phyloP scores from a whole-genome alignment of 2,797 vertebrate species.

The Lacerta viridis region DNA sequence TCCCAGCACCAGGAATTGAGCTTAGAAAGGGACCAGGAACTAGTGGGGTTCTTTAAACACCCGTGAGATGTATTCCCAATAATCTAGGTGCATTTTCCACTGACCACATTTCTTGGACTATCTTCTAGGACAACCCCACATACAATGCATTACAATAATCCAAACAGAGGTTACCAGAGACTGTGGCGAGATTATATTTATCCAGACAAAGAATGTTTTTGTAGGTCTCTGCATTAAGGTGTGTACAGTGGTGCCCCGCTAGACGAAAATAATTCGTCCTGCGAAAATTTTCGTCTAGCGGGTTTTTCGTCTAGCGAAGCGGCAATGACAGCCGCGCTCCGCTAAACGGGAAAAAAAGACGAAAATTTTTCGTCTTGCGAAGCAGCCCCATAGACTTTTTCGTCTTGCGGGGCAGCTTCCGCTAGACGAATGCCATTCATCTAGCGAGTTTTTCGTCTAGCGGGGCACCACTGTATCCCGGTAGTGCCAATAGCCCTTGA shows the following conservation, averaged over 20 bases:
- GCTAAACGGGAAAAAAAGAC: too few relatives aligned
- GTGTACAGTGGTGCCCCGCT: too few relatives aligned
- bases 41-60: not conserved
- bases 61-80: not conserved
- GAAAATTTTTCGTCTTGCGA: too few relatives aligned
- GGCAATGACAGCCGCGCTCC: too few relatives aligned
- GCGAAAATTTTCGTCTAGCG: too few relatives aligned
- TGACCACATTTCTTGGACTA: not conserved
- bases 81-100: not conserved
- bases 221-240: not conserved
- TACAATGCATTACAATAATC: not conserved
- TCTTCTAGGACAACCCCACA: not conserved
- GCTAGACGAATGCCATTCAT: too few relatives aligned
- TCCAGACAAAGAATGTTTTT: not conserved
- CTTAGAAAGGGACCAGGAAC: not conserved
- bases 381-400: too few relatives aligned
- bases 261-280: too few relatives aligned
- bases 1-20: not conserved
- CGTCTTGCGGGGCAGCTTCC: too few relatives aligned
- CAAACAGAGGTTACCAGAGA: slow-evolving; percentile 12
- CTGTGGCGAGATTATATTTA: not conserved
- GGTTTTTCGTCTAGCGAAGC: too few relatives aligned
- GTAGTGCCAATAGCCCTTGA: not conserved
- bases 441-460: too few relatives aligned
- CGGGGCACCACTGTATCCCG: not conserved